Evolutionary conservation across 2,113 vertebrate genomes (phyloP), one percentile per base, ranked within the genome.

Genomic region (Puntigrus tetrazona): DNA sequence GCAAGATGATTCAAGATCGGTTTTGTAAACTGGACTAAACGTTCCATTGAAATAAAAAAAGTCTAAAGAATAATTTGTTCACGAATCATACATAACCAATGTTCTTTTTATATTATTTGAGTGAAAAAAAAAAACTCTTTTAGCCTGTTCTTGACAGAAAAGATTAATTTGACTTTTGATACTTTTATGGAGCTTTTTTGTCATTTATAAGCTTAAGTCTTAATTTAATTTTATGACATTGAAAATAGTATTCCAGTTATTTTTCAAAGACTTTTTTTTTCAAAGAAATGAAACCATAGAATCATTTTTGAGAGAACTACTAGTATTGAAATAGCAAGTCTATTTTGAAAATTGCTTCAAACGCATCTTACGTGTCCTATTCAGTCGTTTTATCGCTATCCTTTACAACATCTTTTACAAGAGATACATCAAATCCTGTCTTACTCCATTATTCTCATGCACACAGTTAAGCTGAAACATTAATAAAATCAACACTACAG

Each of bases 401-500:
- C 29, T 69, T 69, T 22, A 61, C 10, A 61, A 61, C 25, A 74
- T 31, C 73, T 50, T n/a, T 75, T 31, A 38, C 3, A 36, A 57
- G 22, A 57, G 34, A 4, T 9, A 25, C 22, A 16, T 45, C 3
- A 79, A 11, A 11, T 55, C 34, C 34, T 25, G 25, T 45, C 36
- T 65, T 45, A 70, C 25, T 67, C 18, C 8, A 25, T 31, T 63
- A 36, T 38, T 20, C 41, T 29, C 47, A 34, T 34, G 36, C 34
- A 70, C 18, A 34, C 29, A 36, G 16, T 78, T 5, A 74, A 45
- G 38, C 55, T 13, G 5, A 31, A 72, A 38, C n/a, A 84, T 67
- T n/a, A 57, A 47, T 10, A 47, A 34, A 81, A 81, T 47, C 41
- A 67, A 80, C 76, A 27, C 10, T 79, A 63, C 25, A 27, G 43